Conservation (phyloP, 2,113 vertebrate species). For the Podarcis raffonei region DNA sequence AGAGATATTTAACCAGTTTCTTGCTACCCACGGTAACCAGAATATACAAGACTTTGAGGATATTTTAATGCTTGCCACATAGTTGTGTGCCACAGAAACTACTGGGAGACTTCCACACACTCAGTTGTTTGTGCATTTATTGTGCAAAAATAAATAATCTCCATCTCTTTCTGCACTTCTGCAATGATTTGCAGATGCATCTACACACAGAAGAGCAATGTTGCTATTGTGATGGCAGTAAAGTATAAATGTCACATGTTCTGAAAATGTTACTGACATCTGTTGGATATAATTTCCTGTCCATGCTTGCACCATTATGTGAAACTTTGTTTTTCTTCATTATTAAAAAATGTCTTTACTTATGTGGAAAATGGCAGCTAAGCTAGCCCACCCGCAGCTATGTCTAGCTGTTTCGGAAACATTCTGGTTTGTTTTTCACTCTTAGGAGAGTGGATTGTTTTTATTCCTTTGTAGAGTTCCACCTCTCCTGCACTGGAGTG, state of each 20-base stretch:
- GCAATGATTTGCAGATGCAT: background rate
- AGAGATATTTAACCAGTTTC: no score
- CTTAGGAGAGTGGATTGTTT: background rate
- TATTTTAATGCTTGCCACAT: background rate
- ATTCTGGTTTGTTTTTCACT: background rate
- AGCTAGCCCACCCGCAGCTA: background rate
- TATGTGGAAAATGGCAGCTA: background rate
- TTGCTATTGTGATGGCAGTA: background rate
- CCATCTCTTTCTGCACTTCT: background rate
- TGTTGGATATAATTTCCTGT: background rate
- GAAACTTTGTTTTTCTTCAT: background rate
- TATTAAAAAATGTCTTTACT: background rate
- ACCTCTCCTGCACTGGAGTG: no score
- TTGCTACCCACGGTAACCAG: background rate
- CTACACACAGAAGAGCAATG: background rate
- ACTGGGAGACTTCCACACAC: background rate
- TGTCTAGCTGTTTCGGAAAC: background rate
- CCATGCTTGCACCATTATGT: background rate
- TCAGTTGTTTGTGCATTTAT: no score
- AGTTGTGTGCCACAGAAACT: no score
- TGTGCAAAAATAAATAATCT: no score
- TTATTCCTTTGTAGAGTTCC: background rate
- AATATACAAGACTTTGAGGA: background rate
- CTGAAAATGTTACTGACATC: background rate
- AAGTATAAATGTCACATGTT: no score